Evolutionary conservation across 1,140 invertebrate genomes (phyloP).

Genomic region (Gryllus bimaculatus): DNA sequence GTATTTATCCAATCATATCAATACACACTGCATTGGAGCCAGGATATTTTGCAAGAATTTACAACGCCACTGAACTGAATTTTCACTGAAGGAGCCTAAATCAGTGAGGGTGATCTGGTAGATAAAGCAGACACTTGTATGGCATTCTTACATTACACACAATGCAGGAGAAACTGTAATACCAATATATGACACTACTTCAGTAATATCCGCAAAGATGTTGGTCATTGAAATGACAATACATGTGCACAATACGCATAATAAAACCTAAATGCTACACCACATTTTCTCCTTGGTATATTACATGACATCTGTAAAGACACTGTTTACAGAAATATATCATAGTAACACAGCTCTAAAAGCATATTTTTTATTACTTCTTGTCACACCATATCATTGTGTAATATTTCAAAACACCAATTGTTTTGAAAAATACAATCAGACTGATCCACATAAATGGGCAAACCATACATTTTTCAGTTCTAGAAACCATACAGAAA

Average conservation of each 20-base stretch:
- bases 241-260: neutral
- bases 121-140: neutral
- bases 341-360: conserved; percentile 6
- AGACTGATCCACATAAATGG: neutral
- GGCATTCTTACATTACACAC: neutral
- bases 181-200: neutral
- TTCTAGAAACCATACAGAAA: conserved; percentile 8
- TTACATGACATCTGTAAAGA: neutral
- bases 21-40: neutral
- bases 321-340: neutral
- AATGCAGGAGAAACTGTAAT: neutral
- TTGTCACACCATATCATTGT: neutral
- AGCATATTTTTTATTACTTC: neutral
- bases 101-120: neutral
- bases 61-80: neutral
- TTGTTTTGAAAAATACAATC: conserved; percentile 9
- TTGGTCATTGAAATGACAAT: neutral
- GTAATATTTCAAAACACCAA: conserved; percentile 9
- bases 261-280: neutral
- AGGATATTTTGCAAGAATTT: neutral
- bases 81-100: neutral
- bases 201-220: neutral
- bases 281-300: neutral
- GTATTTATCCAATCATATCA: neutral
- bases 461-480: neutral